Conservation (phyloP, 2,797 vertebrate genomes). For the Spea hammondii region DNA sequence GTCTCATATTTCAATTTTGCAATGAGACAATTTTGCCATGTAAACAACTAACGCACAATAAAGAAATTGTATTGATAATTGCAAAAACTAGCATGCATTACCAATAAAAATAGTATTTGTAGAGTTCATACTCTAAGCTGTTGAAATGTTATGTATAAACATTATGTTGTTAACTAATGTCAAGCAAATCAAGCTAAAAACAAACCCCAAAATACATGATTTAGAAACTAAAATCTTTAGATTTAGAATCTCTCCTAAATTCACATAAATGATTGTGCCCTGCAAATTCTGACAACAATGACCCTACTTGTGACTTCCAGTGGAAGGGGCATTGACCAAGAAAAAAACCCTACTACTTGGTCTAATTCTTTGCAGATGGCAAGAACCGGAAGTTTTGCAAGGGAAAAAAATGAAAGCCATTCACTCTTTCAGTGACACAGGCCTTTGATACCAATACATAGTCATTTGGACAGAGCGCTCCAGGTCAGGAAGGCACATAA, state of each 20-base stretch:
- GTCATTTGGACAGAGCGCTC: constrained; percentile 72
- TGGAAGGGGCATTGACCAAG: constrained; percentile 72
- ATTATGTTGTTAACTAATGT: no score
- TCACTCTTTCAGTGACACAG: constrained; percentile 77
- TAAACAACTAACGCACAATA: no score
- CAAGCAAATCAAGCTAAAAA: no score
- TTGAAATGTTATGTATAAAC: no score
- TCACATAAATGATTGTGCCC: constrained; percentile 58
- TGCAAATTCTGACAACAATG: constrained; percentile 65
- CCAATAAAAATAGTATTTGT: no score
- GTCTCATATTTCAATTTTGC: no score
- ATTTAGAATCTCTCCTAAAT: constrained; percentile 61
- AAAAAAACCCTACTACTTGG: constrained; percentile 62
- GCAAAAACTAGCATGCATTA: no score
- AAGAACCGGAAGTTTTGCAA: constrained; percentile 76
- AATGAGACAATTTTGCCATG: no score
- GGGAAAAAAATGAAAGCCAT: constrained; percentile 80
- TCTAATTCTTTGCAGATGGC: constrained; percentile 86
- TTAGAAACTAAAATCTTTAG: no score
- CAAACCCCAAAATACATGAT: neutral
- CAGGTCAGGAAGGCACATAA: constrained; percentile 80
- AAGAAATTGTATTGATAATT: no score
- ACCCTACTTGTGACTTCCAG: constrained; percentile 75
- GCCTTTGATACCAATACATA: constrained; percentile 76
- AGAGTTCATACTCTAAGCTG: no score